Percentiles rank a stretch among this genome's conserved stretches.
Evolutionary conservation across 1,140 invertebrate species (phyloP).

Genomic region (Cotesia typhae): DNA sequence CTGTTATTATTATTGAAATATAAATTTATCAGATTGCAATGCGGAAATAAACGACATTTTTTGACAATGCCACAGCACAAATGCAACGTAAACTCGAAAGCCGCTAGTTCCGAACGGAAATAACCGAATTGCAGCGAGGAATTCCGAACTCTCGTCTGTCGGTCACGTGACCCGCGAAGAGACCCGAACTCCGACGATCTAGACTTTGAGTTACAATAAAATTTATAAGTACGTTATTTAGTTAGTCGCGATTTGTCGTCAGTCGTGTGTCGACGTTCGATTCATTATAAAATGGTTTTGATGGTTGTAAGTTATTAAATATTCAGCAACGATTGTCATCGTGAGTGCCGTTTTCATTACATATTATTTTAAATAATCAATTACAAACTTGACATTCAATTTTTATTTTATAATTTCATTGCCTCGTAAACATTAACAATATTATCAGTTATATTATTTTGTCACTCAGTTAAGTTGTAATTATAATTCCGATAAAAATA

Average conservation of each 20-base stretch:
- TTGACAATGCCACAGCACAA: constrained; percentile 20
- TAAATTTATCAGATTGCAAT: constrained; percentile 20
- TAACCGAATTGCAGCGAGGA: neutral
- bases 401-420: too few species aligned
- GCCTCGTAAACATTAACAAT: too few species aligned
- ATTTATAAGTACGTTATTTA: too few species aligned
- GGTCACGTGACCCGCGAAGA: constrained; percentile 25
- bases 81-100: constrained; percentile 19
- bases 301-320: neutral
- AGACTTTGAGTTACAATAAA: neutral
- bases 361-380: too few species aligned
- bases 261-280: constrained; percentile 7
- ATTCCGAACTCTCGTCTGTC: neutral
- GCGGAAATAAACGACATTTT: constrained; percentile 29
- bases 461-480: too few species aligned
- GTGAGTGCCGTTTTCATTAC: neutral
- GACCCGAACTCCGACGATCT: neutral
- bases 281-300: neutral
- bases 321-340: neutral
- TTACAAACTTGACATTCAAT: too few species aligned
- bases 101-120: constrained; percentile 30
- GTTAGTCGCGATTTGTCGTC: constrained; percentile 28
- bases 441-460: too few species aligned
- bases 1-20: neutral
- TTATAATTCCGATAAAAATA: too few species aligned